These are phyloP conservation scores for Gallinago paraguaiae DNA, from an alignment of 2,113 vertebrate genomes.

Conservation along the genomic window DNA sequence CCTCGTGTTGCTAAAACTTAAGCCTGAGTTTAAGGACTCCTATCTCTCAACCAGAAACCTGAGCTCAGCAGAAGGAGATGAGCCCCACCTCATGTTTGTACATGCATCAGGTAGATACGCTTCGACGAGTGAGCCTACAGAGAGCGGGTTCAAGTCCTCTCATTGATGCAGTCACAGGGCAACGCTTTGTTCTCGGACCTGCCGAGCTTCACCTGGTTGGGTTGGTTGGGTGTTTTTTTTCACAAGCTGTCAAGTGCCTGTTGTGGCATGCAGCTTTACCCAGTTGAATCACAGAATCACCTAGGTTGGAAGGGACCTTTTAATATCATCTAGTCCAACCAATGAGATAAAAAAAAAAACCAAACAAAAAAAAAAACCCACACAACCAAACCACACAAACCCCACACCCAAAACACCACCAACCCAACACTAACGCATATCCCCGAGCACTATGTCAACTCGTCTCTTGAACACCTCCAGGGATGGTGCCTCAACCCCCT, in stretches of 20 bases:
- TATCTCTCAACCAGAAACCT: background rate
- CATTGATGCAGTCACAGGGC: background rate
- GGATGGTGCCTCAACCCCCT: too few relatives aligned
- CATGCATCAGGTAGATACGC: background rate
- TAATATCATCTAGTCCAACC: too few relatives aligned
- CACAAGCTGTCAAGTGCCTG: background rate
- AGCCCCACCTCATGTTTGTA: background rate
- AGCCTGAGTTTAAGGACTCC: background rate
- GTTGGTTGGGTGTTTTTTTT: background rate
- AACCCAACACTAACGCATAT: too few relatives aligned
- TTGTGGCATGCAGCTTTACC: too few relatives aligned
- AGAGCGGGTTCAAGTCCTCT: background rate
- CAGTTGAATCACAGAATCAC: too few relatives aligned
- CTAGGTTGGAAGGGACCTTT: too few relatives aligned
- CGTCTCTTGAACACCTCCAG: too few relatives aligned
- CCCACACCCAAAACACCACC: too few relatives aligned
- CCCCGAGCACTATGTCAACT: too few relatives aligned
- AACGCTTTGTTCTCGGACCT: background rate
- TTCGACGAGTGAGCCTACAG: background rate
- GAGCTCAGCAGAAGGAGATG: background rate
- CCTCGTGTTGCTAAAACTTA: background rate
- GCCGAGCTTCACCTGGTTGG: background rate
- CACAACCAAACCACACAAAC: too few relatives aligned
- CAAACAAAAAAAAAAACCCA: too few relatives aligned
- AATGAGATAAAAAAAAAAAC: too few relatives aligned